These are phyloP conservation scores for Bombus superbus DNA, from an alignment of 1,140 invertebrate species.

Conservation along the genomic window DNA sequence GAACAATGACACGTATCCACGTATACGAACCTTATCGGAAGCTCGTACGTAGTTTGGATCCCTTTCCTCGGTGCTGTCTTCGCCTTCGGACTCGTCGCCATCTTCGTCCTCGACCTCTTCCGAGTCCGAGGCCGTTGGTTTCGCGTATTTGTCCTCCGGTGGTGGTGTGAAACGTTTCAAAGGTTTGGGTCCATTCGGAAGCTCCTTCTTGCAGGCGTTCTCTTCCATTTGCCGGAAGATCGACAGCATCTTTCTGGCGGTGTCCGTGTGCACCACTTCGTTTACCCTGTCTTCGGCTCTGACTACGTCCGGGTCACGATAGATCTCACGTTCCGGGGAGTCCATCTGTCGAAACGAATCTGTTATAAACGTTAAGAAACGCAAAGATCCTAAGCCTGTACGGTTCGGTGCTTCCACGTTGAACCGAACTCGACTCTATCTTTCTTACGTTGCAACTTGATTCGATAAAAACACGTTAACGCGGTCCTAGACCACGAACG, in stretches of 20 bases:
- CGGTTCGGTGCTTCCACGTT: background rate
- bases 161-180: constrained; percentile 95
- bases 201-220: constrained; percentile 84
- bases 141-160: constrained; percentile 87
- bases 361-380: background rate
- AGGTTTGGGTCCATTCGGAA: constrained; percentile 89
- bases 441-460: background rate
- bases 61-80: constrained; percentile 85
- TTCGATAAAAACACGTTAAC: background rate
- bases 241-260: constrained; percentile 91
- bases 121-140: constrained; percentile 82
- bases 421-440: background rate
- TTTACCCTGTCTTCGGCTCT: constrained; percentile 84
- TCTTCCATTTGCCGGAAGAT: constrained; percentile 95
- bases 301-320: constrained; percentile 90
- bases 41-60: constrained; percentile 85
- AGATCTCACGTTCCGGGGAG: constrained; percentile 89
- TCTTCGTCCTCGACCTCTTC: constrained; percentile 86
- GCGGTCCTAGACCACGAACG: too few relatives aligned
- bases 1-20: constrained; percentile 11
- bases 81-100: constrained; percentile 83
- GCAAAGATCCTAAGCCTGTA: too few relatives aligned
- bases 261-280: constrained; percentile 86
- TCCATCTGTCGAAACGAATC: constrained; percentile 79
- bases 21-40: constrained; percentile 81